Conservation (phyloP, 2,797 vertebrate species). For the Pipistrellus kuhlii region DNA sequence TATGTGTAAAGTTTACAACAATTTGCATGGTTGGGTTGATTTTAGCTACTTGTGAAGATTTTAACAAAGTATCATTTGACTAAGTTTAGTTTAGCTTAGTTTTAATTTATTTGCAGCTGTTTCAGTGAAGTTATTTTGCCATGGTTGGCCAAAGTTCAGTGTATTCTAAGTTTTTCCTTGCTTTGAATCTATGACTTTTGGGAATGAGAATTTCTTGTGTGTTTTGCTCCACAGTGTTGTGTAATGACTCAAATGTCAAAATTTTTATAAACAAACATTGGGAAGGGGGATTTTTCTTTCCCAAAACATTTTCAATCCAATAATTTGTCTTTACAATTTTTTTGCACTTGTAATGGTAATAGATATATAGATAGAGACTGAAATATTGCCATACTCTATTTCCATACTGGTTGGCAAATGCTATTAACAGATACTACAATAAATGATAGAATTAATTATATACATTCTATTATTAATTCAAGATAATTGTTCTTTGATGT, state of each 20-base stretch:
- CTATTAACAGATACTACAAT: constrained; percentile 33
- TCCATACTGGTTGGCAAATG: constrained; percentile 29
- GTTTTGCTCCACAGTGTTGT: constrained; percentile 62
- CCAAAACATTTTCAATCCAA: constrained; percentile 55
- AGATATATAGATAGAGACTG: neutral
- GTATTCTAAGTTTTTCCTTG: constrained; percentile 78
- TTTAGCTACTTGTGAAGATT: constrained; percentile 66
- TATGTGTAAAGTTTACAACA: constrained; percentile 62
- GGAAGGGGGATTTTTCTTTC: neutral
- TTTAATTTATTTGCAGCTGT: constrained; percentile 80
- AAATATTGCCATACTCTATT: constrained; percentile 13
- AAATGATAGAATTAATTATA: constrained; percentile 28
- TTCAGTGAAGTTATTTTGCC: constrained; percentile 75
- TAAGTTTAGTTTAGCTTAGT: constrained; percentile 67
- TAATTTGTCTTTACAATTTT: constrained; percentile 28
- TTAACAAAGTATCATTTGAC: constrained; percentile 55
- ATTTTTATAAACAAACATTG: constrained; percentile 60
- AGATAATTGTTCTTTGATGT: constrained; percentile 46
- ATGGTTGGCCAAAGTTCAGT: constrained; percentile 64
- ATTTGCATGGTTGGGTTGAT: constrained; percentile 1
- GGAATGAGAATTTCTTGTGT: constrained; percentile 72
- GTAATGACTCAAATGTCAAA: constrained; percentile 71
- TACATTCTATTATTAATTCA: constrained; percentile 41
- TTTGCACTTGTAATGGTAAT: constrained; percentile 45
- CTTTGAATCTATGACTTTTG: constrained; percentile 74